Conservation (phyloP, 2,888 invertebrate species). For the Dendrolimus pini region DNA sequence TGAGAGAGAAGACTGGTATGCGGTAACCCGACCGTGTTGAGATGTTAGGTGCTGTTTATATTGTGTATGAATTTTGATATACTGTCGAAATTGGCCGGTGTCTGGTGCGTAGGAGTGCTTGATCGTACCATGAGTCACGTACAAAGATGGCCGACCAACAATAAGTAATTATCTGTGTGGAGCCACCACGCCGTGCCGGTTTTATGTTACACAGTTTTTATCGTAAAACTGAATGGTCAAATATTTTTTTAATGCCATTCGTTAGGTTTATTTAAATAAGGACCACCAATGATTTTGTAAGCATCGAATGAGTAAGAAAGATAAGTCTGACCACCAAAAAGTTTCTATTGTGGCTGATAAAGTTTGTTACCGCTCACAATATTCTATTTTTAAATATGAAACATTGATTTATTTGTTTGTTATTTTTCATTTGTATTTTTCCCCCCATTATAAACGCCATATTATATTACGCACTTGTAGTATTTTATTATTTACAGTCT, state of each 20-base stretch:
- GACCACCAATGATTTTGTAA: too few species aligned
- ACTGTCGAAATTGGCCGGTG: constrained; percentile 34
- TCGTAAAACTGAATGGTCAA: neutral
- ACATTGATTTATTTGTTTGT: too few species aligned
- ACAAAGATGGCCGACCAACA: constrained; percentile 54
- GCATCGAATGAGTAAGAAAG: too few species aligned
- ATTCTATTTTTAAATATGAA: too few species aligned
- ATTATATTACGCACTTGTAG: too few species aligned
- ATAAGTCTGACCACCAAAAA: too few species aligned
- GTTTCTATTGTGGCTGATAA: too few species aligned
- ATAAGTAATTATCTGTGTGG: constrained; percentile 49
- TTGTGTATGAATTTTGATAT: constrained; percentile 43
- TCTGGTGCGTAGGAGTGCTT: constrained; percentile 49
- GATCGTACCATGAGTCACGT: constrained; percentile 33
- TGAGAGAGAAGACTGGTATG: constrained; percentile 21
- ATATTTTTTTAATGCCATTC: neutral
- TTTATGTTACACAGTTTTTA: constrained; percentile 1
- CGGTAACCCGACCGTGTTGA: constrained; percentile 22
- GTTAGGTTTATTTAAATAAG: neutral
- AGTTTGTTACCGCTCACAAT: too few species aligned
- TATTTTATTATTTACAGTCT: too few species aligned
- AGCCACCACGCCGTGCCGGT: neutral
- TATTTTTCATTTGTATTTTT: too few species aligned
- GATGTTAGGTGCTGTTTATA: constrained; percentile 13
- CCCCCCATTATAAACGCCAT: too few species aligned